Evolutionary conservation across 2,113 vertebrate species (phyloP).

Genomic region (Cyrtonyx montezumae): DNA sequence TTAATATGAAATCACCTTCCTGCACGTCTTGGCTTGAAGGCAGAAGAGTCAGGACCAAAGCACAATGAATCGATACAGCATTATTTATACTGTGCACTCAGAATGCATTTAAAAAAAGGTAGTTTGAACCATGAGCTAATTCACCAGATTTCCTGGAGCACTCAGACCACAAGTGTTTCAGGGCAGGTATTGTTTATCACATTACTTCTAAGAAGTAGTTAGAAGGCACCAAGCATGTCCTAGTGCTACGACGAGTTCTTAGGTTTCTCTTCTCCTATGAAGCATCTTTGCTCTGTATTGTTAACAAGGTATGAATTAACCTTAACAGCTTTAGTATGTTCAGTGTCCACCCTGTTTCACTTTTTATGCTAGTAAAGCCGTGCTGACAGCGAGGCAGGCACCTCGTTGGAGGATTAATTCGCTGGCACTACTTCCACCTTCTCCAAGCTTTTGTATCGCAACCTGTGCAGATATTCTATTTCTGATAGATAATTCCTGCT

Average conservation of each 20-base stretch:
- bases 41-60: not conserved
- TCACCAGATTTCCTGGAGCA: not conserved
- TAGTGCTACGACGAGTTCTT: not conserved
- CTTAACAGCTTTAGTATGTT: not conserved
- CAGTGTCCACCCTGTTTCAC: not conserved
- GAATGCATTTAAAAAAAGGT: not conserved
- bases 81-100: not conserved
- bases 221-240: not conserved
- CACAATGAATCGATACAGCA: not conserved
- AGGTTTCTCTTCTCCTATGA: not conserved
- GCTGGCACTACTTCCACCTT: not conserved
- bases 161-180: not conserved
- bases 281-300: not conserved
- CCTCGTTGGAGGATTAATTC: not conserved
- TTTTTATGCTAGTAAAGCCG: not conserved
- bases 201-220: not conserved
- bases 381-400: not conserved
- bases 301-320: not conserved
- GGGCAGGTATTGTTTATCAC: not conserved
- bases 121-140: not conserved
- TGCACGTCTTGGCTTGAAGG: not conserved
- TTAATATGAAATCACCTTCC: not conserved
- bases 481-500: not conserved
- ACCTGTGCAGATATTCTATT: rapidly evolving
- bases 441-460: not conserved